These are phyloP conservation scores for Ciconia boyciana DNA, from an alignment of 2,113 vertebrate species.

Conservation along the genomic window DNA sequence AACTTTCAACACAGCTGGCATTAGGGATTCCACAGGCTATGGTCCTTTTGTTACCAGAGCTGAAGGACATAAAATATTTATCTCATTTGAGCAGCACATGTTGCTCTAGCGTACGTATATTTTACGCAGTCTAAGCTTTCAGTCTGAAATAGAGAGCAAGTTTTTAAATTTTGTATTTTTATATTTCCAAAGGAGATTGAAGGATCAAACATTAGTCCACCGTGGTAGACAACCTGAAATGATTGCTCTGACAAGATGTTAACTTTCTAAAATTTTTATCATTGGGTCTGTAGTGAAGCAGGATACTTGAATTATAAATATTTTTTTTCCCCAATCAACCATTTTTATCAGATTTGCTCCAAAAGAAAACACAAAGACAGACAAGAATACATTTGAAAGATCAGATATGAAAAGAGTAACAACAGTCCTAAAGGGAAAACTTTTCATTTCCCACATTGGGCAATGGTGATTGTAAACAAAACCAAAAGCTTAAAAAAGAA, in stretches of 20 bases:
- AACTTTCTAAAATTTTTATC: background rate
- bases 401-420: background rate
- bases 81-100: conserved; percentile 17
- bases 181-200: background rate
- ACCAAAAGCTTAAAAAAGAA: background rate
- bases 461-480: background rate
- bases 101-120: background rate
- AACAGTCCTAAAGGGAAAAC: background rate
- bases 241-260: background rate
- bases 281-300: background rate
- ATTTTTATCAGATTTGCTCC: background rate
- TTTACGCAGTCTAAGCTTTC: background rate
- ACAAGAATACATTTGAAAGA: background rate
- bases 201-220: background rate
- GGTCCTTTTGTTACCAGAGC: conserved; percentile 20
- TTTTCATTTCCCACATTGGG: background rate
- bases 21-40: conserved; percentile 3
- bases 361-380: background rate
- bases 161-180: background rate
- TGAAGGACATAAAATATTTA: conserved; percentile 1
- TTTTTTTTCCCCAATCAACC: background rate
- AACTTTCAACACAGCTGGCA: conserved; percentile 6
- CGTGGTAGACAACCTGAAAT: background rate
- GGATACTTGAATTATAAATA: background rate
- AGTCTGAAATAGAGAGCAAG: background rate